Percentiles rank a stretch among this genome's conserved stretches.
Evolutionary conservation across 2,797 vertebrate species (phyloP).

Genomic region (Lepilemur ruficaudatus): DNA sequence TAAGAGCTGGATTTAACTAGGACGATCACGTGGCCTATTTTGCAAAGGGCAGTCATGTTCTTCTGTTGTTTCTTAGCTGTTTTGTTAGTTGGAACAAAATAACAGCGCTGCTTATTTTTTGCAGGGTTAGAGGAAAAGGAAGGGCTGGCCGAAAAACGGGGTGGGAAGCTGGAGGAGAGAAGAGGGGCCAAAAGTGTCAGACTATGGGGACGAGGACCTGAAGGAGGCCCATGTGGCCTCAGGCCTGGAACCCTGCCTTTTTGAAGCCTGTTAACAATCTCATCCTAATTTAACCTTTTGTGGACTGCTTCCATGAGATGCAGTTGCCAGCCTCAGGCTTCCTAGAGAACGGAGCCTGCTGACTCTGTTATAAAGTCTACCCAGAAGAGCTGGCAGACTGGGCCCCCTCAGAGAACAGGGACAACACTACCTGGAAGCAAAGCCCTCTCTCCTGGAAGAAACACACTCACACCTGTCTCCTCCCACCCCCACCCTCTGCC

Average conservation of each 20-base stretch:
- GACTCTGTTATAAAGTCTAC: slow-evolving; percentile 3
- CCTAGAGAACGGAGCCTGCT: slow-evolving; percentile 37
- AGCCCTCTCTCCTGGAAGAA: background rate
- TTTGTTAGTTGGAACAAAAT: slow-evolving; percentile 73
- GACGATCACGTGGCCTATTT: slow-evolving; percentile 48
- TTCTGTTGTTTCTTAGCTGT: slow-evolving; percentile 64
- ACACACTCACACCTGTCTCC: background rate
- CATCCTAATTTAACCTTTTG: slow-evolving; percentile 56
- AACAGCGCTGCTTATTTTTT: slow-evolving; percentile 56
- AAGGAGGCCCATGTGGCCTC: background rate
- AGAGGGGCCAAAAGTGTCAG: background rate
- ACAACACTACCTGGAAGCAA: background rate
- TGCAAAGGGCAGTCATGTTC: slow-evolving; percentile 72
- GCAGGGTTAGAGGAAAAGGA: slow-evolving; percentile 62
- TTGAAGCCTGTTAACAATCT: slow-evolving; percentile 33
- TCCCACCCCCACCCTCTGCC: background rate
- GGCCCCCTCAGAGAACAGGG: background rate
- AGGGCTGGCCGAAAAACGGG: slow-evolving; percentile 45
- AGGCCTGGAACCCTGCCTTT: slow-evolving; percentile 41
- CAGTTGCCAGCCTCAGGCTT: slow-evolving; percentile 62
- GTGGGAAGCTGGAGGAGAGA: background rate
- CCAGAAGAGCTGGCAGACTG: background rate
- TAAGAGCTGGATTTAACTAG: slow-evolving; percentile 56
- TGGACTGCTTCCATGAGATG: slow-evolving; percentile 56
- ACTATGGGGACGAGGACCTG: background rate